Conservation (phyloP, 2,113 vertebrate species). For the Clarias batrachus region DNA sequence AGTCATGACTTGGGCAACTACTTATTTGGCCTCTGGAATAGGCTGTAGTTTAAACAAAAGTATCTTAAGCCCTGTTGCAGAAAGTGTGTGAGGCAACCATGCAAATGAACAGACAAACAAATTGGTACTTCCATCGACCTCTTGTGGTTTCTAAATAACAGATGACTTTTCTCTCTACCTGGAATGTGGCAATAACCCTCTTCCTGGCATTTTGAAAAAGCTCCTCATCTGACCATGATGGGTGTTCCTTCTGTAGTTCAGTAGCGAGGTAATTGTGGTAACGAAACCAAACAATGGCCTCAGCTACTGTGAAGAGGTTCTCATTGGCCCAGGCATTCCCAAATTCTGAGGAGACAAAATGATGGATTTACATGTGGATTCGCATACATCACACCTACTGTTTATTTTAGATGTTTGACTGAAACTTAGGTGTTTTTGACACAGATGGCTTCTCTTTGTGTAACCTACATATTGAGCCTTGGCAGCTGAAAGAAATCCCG, state of each 20-base stretch:
- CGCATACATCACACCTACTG: not conserved
- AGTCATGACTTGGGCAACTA: constrained; percentile 6
- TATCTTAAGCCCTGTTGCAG: constrained; percentile 25
- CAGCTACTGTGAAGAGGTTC: constrained; percentile 84
- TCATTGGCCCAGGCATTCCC: constrained; percentile 89
- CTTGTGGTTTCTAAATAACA: constrained; percentile 54
- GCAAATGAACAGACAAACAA: constrained; percentile 42
- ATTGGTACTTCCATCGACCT: constrained; percentile 50
- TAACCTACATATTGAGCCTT: not conserved
- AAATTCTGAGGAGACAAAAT: constrained; percentile 73
- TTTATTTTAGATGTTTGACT: constrained; percentile 1
- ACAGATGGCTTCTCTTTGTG: not conserved
- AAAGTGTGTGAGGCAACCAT: constrained; percentile 40
- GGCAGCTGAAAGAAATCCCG: not conserved
- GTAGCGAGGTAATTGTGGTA: constrained; percentile 86
- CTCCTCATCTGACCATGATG: constrained; percentile 84
- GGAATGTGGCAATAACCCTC: constrained; percentile 83
- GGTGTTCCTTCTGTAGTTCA: constrained; percentile 66
- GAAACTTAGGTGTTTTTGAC: not conserved
- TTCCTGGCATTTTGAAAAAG: constrained; percentile 89
- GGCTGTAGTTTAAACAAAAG: constrained; percentile 9
- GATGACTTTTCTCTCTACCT: constrained; percentile 79
- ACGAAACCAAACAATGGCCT: constrained; percentile 88
- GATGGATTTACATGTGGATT: not conserved
- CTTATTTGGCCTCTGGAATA: not conserved